These are phyloP conservation scores for Hexactinellida sp. DNA, from an alignment of 37 sponge, comb jelly and placozoan genomes.

Conservation along the genomic window DNA sequence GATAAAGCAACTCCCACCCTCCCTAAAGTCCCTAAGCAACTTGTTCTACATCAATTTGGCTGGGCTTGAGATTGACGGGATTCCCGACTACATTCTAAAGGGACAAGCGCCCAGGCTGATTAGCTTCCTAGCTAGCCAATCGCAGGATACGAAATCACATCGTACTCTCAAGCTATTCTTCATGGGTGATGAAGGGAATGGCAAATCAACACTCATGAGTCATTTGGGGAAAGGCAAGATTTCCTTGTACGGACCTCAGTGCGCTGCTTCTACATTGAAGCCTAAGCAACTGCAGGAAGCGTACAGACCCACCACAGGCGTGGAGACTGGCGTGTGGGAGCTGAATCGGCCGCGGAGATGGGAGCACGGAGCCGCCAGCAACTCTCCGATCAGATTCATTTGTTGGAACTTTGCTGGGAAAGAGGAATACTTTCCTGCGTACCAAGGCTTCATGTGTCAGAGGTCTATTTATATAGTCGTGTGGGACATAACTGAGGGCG, in stretches of 20 bases:
- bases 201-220: not conserved
- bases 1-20: not conserved
- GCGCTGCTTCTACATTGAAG: not conserved
- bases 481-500: not conserved
- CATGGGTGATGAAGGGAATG: slow-evolving; percentile 5
- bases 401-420: slow-evolving; percentile 8
- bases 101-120: not conserved
- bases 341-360: not conserved
- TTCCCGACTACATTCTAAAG: not conserved
- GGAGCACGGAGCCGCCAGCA: not conserved
- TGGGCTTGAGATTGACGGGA: not conserved
- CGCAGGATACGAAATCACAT: not conserved
- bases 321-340: not conserved
- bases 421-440: not conserved
- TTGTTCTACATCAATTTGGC: not conserved
- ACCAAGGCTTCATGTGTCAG: slow-evolving; percentile 3
- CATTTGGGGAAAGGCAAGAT: slow-evolving; percentile 4
- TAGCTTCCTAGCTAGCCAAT: not conserved
- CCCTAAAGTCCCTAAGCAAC: not conserved
- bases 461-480: not conserved
- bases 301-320: not conserved
- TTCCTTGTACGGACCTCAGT: not conserved
- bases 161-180: not conserved
- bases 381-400: not conserved
- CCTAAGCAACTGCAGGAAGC: not conserved